Base-by-base conservation (phyloP, 1,140 invertebrate species). In the Limonius californicus region DNA sequence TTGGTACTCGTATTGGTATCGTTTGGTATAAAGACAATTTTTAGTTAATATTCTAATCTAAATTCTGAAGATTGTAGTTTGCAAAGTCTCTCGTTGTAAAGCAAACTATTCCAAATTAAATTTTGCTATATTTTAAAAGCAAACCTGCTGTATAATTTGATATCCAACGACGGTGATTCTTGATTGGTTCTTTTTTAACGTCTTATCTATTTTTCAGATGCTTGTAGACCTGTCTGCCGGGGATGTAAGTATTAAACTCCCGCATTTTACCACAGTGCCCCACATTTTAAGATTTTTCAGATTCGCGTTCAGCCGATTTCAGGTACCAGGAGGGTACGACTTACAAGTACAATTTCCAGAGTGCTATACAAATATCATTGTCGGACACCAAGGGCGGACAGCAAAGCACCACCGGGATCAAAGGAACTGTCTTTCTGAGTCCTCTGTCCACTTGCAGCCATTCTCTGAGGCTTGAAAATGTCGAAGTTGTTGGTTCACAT, bases 291-390 rank as follows among this genome's bases (percentile, higher is more conserved):
- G 43, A 14, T 53, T 57, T 45, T 61, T 59, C 54, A 15, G 47
- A 60, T 18, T 57, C 63, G 21, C 45, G 79, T 77, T 27, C 53
- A 64, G 3, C 23, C 9, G 3, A 3, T 27, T 82, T 85, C 66
- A 77, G 78, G 20, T 87, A 86, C 67, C 71, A 76, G 62, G 78
- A 82, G 59, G 87, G 86, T 43, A 83, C 80, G 39, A 83, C 82
- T 0, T 90, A 89, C 68, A 78, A 80, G 16, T 90, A 88, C 66
- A 77, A 81, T 21, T 83, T 87, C 66, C 82, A 87, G 62, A 83
- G 85, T 11, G 77, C 78, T 30, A 83, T 85, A 0, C 74, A 80
- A 19, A 86, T 87, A 1, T 76, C 78, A 0, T 74, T 89, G 16
- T 79, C 79, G 7, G 84, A 84, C 20, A 84, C 84, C 19, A 77